Evolutionary conservation across 2,888 invertebrate genomes (phyloP).

Genomic region (Achlya flavicornis): DNA sequence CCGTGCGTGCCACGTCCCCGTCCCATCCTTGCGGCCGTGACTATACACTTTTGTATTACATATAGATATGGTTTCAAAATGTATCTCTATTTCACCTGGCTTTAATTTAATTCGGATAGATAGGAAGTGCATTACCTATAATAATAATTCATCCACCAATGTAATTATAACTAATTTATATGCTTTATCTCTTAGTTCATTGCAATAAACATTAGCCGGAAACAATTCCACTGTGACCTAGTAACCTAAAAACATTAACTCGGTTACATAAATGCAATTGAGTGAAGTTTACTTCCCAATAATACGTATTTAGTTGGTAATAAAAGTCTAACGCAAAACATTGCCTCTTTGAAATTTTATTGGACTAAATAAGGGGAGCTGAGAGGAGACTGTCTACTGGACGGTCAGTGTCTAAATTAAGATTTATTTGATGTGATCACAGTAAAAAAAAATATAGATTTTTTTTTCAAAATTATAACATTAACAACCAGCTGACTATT

Average conservation of each 20-base stretch:
- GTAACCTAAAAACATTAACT: conserved; percentile 13
- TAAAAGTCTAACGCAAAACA: conserved; percentile 7
- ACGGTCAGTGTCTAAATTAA: no score
- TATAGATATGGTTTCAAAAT: no score
- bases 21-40: no score
- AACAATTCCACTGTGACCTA: conserved; percentile 12
- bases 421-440: no score
- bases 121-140: no score
- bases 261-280: conserved; percentile 12
- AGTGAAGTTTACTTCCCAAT: conserved; percentile 12
- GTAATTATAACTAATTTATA: background rate
- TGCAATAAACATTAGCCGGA: conserved; percentile 4
- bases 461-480: no score
- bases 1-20: no score
- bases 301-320: conserved; percentile 14
- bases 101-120: no score
- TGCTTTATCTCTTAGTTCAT: conserved; percentile 6
- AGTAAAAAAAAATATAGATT: no score
- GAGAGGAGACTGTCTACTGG: background rate
- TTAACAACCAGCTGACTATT: no score
- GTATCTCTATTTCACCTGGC: no score
- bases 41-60: no score
- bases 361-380: background rate
- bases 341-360: background rate
- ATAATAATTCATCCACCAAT: conserved; percentile 2